Evolutionary conservation across 2,888 invertebrate species (phyloP), one percentile per base, ranked within the genome.

Genomic region (Hyalella azteca): DNA sequence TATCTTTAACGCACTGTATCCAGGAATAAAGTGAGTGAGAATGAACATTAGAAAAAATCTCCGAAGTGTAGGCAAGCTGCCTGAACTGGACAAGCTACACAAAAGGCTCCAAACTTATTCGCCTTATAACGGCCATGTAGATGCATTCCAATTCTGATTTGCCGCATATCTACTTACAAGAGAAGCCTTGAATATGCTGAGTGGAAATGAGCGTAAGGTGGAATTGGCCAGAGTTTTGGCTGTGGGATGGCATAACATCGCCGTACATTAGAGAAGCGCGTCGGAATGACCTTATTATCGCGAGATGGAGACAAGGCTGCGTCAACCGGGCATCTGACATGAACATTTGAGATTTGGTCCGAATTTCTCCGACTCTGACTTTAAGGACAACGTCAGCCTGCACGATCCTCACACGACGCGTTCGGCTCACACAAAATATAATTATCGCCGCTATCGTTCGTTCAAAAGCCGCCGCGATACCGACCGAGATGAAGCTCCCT

Each of bases 231-330:
- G 54, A 26, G 54, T 54, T 13, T 54, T 54, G 54, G 29, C 29
- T 22, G 54, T 22, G 54, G 54, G 26, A 22, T 29, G 54, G 54
- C 54, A 54, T 66, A 66, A 66, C 36, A 32, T 19, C 19, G 66
- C 66, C 66, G 66, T 66, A 66, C 66, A 66, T 66, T 66, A 66
- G 66, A 32, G 36, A 66, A 36, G 66, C 66, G 22, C 19, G 66
- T 36, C 32, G 36, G 66, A 66, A 66, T 66, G 66, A 66, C 66
- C 66, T 29, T 66, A 66, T 66, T 66, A 66, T 66, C 66, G n/a
- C 5, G 66, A n/a, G n/a, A 45, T 32, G 32, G 66, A 32, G 66
- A 66, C 66, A 66, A 66, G 66, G 19, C 36, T 36, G 66, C 66
- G 66, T 66, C 66, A 22, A 32, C 32, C 32, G 36, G 66, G 66